A percentile compares a stretch with the other conserved stretches of the same genome.
Evolutionary conservation across 2,797 vertebrate genomes (phyloP).

Genomic region (Gouania willdenowi): DNA sequence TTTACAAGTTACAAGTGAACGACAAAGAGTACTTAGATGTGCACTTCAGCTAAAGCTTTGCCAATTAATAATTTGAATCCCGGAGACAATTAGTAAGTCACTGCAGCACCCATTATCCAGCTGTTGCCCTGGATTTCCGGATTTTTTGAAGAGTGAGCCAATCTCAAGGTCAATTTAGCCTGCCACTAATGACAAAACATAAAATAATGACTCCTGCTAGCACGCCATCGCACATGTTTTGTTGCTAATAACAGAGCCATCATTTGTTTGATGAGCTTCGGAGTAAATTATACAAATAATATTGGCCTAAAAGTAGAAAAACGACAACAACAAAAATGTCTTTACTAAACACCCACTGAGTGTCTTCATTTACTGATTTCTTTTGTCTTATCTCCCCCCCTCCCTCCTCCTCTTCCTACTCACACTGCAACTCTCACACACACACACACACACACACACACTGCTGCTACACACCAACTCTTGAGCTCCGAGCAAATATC

Average conservation of each 20-base stretch:
- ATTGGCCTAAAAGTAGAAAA: slow-evolving; percentile 16
- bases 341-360: slow-evolving; percentile 16
- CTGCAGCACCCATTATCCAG: slow-evolving; percentile 34
- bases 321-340: slow-evolving; percentile 6
- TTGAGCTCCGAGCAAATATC: slow-evolving; percentile 43
- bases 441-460: background rate
- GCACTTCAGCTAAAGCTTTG: slow-evolving; percentile 51
- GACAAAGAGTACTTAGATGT: slow-evolving; percentile 56
- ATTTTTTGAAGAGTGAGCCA: slow-evolving; percentile 25
- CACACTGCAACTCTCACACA: slow-evolving; percentile 2
- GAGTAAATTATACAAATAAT: slow-evolving; percentile 31
- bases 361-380: slow-evolving; percentile 4
- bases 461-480: slow-evolving; percentile 8
- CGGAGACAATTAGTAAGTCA: slow-evolving; percentile 57
- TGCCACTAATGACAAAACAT: slow-evolving; percentile 33
- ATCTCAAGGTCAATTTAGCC: slow-evolving; percentile 44
- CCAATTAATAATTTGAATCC: slow-evolving; percentile 58
- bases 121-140: slow-evolving; percentile 37
- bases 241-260: slow-evolving; percentile 6
- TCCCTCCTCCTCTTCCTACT: background rate
- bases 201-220: slow-evolving; percentile 21
- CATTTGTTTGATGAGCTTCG: slow-evolving; percentile 15
- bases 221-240: slow-evolving; percentile 4
- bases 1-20: slow-evolving; percentile 39
- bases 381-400: slow-evolving; percentile 16